phyloP scores from a whole-genome alignment of 2,888 invertebrate genomes.

The Hoplodrina ambigua region DNA sequence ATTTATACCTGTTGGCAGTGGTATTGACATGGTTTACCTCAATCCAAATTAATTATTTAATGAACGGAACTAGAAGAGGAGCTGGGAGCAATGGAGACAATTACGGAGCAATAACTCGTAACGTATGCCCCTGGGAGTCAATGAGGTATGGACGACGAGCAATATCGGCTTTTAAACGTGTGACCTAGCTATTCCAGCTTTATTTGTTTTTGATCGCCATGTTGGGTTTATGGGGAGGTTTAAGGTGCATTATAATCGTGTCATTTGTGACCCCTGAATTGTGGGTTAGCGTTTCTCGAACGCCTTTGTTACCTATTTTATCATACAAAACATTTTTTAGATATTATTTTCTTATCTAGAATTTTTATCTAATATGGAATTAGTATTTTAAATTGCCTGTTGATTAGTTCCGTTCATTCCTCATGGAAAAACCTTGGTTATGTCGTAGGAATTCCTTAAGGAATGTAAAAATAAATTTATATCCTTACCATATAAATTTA shows the following conservation, averaged over 20 bases:
- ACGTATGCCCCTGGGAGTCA: slow-evolving; percentile 49
- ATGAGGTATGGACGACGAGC: slow-evolving; percentile 11
- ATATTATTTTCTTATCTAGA: too few species aligned
- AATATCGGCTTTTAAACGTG: slow-evolving; percentile 22
- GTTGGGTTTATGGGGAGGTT: slow-evolving; percentile 14
- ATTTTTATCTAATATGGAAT: too few species aligned
- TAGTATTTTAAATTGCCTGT: too few species aligned
- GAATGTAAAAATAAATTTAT: too few species aligned
- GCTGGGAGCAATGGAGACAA: slow-evolving; percentile 54
- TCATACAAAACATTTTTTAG: background rate
- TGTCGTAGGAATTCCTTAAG: too few species aligned
- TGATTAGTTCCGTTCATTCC: too few species aligned
- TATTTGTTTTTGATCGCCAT: slow-evolving; percentile 37
- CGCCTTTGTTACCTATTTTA: background rate
- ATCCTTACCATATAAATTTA: too few species aligned
- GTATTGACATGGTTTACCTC: slow-evolving; percentile 70
- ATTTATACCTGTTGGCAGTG: slow-evolving; percentile 67
- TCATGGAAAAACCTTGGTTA: too few species aligned
- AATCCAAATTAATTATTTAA: slow-evolving; percentile 70
- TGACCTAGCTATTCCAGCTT: slow-evolving; percentile 24
- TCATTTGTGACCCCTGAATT: background rate
- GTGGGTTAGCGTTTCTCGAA: background rate
- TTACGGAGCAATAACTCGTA: slow-evolving; percentile 58
- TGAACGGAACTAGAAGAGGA: slow-evolving; percentile 56
- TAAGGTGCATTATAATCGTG: slow-evolving; percentile 1